These are phyloP conservation scores for Hiodon alosoides DNA, from an alignment of 2,113 vertebrate species.

Conservation along the genomic window DNA sequence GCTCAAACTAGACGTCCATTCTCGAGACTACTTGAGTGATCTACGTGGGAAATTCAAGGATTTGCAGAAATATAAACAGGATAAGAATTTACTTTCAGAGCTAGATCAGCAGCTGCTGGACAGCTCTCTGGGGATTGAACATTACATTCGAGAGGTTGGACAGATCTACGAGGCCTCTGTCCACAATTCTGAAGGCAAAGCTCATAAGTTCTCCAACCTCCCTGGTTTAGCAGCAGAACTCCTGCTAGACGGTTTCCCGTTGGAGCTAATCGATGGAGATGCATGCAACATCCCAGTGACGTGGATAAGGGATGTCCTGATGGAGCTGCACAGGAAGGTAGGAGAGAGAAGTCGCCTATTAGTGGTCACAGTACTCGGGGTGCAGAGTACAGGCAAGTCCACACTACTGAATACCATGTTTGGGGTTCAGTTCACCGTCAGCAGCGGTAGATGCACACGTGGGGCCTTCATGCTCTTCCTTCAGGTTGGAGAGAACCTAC, in stretches of 20 bases:
- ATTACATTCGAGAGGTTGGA: conserved; percentile 8
- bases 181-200: conserved; percentile 23
- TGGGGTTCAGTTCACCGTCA: conserved; percentile 66
- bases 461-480: conserved; percentile 42
- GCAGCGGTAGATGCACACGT: conserved; percentile 59
- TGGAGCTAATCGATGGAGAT: conserved; percentile 57
- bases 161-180: conserved; percentile 52
- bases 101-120: conserved; percentile 9
- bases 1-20: conserved; percentile 34
- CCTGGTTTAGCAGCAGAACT: conserved; percentile 41
- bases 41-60: conserved; percentile 15
- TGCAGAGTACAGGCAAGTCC: conserved; percentile 61
- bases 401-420: conserved; percentile 79
- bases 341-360: conserved; percentile 37
- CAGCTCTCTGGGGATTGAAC: conserved; percentile 12
- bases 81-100: neutral
- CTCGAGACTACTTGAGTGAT: conserved; percentile 16
- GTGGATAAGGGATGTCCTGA: conserved; percentile 44
- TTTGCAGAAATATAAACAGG: neutral
- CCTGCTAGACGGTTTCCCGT: conserved; percentile 48
- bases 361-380: conserved; percentile 52
- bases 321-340: conserved; percentile 40
- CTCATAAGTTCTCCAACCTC: neutral
- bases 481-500: neutral
- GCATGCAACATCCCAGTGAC: conserved; percentile 45